Percentiles rank a stretch among this genome's conserved stretches.
phyloP scores from a whole-genome alignment of 2,113 vertebrate genomes.

The Sterna hirundo region DNA sequence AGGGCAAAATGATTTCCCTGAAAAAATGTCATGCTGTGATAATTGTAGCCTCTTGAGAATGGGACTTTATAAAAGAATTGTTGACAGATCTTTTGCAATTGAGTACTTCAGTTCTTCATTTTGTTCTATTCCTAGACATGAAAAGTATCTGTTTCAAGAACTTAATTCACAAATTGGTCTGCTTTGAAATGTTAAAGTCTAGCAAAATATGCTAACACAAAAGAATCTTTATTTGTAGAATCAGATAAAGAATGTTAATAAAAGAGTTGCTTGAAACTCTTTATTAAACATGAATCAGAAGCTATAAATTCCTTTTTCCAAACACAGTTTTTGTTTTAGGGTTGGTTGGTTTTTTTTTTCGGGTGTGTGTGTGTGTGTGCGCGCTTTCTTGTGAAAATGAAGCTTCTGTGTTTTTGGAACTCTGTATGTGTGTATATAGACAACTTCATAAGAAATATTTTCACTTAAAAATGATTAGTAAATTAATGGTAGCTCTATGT shows the following conservation, averaged over 20 bases:
- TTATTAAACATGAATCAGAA: not conserved
- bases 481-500: not conserved
- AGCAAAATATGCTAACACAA: constrained; percentile 21
- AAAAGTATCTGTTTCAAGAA: constrained; percentile 63
- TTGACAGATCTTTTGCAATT: constrained; percentile 30
- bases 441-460: not conserved
- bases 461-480: not conserved
- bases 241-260: constrained; percentile 41
- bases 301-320: not conserved
- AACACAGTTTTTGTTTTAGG: not conserved
- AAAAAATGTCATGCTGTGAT: constrained; percentile 40
- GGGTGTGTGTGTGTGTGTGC: too few species aligned
- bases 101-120: not conserved
- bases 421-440: not conserved
- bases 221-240: constrained; percentile 32
- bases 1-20: constrained; percentile 21
- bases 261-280: not conserved
- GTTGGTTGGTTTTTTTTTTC: not conserved
- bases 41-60: constrained; percentile 39
- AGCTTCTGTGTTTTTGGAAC: not conserved
- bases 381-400: not conserved
- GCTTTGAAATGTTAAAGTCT: constrained; percentile 25
- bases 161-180: constrained; percentile 50
- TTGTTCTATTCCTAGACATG: constrained; percentile 33
- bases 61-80: constrained; percentile 45